phyloP scores from a whole-genome alignment of 2,797 vertebrate genomes.

The Phataginus tricuspis region DNA sequence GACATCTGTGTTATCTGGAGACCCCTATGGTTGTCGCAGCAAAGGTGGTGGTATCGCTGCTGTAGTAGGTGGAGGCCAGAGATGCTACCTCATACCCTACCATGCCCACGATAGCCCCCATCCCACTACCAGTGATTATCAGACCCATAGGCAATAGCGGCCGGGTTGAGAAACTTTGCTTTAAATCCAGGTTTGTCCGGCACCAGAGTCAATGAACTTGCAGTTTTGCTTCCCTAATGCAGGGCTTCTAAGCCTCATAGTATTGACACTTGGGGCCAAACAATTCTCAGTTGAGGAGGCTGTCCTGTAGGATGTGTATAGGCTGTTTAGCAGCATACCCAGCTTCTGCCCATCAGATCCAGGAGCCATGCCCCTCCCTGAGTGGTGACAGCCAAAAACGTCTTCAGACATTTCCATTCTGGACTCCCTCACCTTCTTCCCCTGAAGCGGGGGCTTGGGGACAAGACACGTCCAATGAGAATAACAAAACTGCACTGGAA shows the following conservation, averaged over 20 bases:
- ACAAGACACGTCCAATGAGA: neutral
- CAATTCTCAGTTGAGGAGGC: neutral
- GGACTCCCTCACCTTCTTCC: neutral
- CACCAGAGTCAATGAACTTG: neutral
- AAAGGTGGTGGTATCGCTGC: neutral
- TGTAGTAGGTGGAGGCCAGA: neutral
- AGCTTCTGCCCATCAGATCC: neutral
- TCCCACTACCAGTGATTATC: neutral
- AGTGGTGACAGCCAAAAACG: neutral
- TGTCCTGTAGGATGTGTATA: accelerated
- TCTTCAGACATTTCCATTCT: neutral
- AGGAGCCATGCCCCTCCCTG: neutral
- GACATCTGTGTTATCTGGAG: neutral
- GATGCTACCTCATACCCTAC: accelerated
- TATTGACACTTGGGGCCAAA: neutral
- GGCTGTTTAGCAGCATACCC: neutral
- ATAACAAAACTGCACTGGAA: neutral
- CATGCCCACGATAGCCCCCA: no score
- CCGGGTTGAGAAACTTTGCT: neutral
- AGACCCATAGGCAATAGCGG: neutral
- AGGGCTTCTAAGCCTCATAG: neutral
- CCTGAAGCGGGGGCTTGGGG: no score
- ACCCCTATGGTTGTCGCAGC: accelerated
- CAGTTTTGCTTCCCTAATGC: neutral
- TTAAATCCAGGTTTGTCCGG: neutral